A percentile compares a stretch with the other conserved stretches of the same genome.
These are phyloP conservation scores for Geothlypis trichas DNA, from an alignment of 2,113 vertebrate species.

Conservation along the genomic window DNA sequence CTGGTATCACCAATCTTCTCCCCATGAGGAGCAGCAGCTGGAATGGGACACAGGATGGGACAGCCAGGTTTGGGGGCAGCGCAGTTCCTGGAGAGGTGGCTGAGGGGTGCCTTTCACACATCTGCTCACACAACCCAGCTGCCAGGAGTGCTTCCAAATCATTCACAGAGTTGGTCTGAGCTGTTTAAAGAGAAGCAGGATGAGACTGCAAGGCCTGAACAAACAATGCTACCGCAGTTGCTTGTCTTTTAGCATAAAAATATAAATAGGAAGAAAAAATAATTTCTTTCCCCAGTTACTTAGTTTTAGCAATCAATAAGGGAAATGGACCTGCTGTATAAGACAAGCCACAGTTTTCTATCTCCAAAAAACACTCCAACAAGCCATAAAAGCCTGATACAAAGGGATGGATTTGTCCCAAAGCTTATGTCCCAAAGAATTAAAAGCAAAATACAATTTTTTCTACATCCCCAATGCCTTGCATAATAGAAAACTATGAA, in stretches of 20 bases:
- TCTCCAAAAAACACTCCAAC: neutral
- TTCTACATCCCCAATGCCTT: neutral
- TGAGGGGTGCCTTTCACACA: neutral
- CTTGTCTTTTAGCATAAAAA: neutral
- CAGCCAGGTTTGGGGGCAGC: neutral
- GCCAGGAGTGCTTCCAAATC: neutral
- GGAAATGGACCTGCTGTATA: neutral
- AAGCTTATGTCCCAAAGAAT: neutral
- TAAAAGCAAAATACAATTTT: neutral
- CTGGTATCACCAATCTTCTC: neutral
- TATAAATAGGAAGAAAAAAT: neutral
- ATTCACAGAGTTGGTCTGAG: neutral
- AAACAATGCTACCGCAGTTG: neutral
- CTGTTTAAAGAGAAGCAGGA: neutral
- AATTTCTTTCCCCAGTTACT: neutral
- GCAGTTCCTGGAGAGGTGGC: rapidly evolving
- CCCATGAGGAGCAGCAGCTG: rapidly evolving
- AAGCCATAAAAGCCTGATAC: neutral
- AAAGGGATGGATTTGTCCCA: neutral
- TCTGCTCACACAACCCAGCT: rapidly evolving
- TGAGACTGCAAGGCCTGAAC: neutral
- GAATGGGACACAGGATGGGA: neutral
- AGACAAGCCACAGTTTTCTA: neutral
- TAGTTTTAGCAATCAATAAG: neutral
- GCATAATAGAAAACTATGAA: neutral